phyloP scores from a whole-genome alignment of 92 coral and sea anemone genomes.

The Diadumene lineata region DNA sequence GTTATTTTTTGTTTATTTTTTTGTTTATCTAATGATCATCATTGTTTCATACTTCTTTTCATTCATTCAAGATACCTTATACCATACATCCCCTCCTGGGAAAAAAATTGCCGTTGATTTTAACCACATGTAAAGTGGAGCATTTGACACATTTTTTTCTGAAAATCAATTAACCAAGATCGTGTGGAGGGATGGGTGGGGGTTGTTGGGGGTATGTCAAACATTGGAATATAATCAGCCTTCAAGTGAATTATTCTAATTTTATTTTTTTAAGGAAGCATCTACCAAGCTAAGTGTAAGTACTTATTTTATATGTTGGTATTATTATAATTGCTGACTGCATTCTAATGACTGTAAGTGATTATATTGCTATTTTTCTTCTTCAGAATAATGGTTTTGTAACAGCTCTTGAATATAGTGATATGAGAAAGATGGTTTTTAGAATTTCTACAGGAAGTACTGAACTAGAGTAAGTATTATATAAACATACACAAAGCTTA shows the following conservation, averaged over 20 bases:
- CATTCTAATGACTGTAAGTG: not conserved
- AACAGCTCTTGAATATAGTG: constrained; percentile 97
- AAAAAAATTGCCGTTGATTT: too few relatives aligned
- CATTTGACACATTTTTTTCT: too few relatives aligned
- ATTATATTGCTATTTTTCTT: not conserved
- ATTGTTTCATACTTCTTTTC: not conserved
- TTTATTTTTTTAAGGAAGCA: constrained; percentile 68
- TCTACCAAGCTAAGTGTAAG: constrained; percentile 90
- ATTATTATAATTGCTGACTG: not conserved
- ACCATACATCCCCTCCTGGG: not conserved
- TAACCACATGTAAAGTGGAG: too few relatives aligned
- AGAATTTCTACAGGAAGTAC: constrained; percentile 88
- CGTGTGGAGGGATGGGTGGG: too few relatives aligned
- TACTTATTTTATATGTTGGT: not conserved
- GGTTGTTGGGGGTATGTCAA: too few relatives aligned
- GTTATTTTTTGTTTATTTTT: too few relatives aligned
- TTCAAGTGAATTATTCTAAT: too few relatives aligned
- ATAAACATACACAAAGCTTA: too few relatives aligned
- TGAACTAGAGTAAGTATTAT: constrained; percentile 90
- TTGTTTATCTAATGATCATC: too few relatives aligned
- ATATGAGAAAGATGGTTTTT: constrained; percentile 89
- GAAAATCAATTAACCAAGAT: too few relatives aligned
- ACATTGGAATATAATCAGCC: too few relatives aligned
- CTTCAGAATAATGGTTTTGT: constrained; percentile 91
- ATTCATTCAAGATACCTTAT: not conserved